Evolutionary conservation across 2,888 invertebrate genomes (phyloP), one percentile per base, ranked within the genome.

Genomic region (Parascotia fuliginaria): DNA sequence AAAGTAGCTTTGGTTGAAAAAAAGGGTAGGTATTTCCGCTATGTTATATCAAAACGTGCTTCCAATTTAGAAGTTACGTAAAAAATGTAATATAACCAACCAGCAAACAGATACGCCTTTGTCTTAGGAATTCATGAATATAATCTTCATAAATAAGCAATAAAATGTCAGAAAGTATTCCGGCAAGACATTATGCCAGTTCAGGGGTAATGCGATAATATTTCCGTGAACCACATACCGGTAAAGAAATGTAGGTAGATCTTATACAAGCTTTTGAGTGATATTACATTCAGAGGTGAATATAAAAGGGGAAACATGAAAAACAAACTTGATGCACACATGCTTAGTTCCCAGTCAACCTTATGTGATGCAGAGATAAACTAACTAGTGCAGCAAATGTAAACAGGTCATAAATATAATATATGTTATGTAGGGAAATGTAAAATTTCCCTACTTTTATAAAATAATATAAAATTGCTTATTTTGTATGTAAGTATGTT

Each of bases 71-170:
- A 54, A 43, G 33, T 44, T 39, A 51, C 51, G 42, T 46, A 65
- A 62, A 64, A 71, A 56, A 51, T 55, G 38, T 56, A 64, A 65
- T 71, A 71, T 64, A 41, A 19, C 40, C 41, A 49, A 48, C 48
- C 53, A 47, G 32, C 29, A 29, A 13, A 46, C 45, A 55, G 66
- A 63, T 52, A 65, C 42, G 57, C 63, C 40, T 65, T 60, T 60
- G 61, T 59, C 54, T 55, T 49, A n/a, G 42, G 65, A 68, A 71
- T 68, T 61, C 60, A 73, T 71, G 70, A 73, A 73, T 73, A 70
- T 40, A 46, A 73, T 70, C 62, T 65, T 62, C 70, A 73, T 73
- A 70, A 57, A 70, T 65, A 64, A 42, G 53, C 61, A 31, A 64
- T 61, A 57, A 57, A 59, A 40, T 52, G 63, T 43, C 39, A 41